Base-by-base conservation (phyloP, 1,140 invertebrate genomes). In the Nasonia longicornis region DNA sequence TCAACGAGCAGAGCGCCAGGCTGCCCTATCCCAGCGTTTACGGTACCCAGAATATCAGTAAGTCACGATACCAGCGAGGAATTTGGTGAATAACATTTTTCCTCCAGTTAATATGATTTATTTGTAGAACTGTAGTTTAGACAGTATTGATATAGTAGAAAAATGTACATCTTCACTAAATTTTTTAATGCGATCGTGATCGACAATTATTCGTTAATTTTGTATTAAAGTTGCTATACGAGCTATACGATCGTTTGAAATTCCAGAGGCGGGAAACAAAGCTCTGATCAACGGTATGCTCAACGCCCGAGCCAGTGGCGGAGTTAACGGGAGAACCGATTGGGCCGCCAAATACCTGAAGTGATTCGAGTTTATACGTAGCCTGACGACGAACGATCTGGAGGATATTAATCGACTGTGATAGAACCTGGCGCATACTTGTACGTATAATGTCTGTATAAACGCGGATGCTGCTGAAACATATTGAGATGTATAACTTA, bases 271-370 rank as follows among this genome's bases (percentile, higher is more conserved):
- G 45, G 81, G 86, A 0, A 88, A 83, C 69, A 91, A 91, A 82
- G 86, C 75, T 84, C 87, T 14, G 78, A 88, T 78, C 87, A 89
- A 78, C 84, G 87, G 86, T 79, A 83, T 90, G 66, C 85, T 91
- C 81, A 90, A 89, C 81, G 80, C 88, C 20, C 88, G 90, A 84
- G 87, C 89, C 35, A 89, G 86, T 73, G 90, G 89, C 69, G 90
- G 89, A 76, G 83, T 91, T 22, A 90, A 93, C 78, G 93, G 92
- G 42, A 87, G 92, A 75, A 93, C 92, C 31, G 93, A 94, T 84
- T 94, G 93, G 93, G 91, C 92, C 69, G 92, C 93, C 8, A 94
- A 94, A 90, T 94, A 92, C 70, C 85, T 89, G 14, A 74, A 82
- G 38, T 82, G 81, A 82, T 31, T 52, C 45, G 35, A 6, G 38